Evolutionary conservation across 2,113 vertebrate species (phyloP).

Genomic region (Ciconia stormi): DNA sequence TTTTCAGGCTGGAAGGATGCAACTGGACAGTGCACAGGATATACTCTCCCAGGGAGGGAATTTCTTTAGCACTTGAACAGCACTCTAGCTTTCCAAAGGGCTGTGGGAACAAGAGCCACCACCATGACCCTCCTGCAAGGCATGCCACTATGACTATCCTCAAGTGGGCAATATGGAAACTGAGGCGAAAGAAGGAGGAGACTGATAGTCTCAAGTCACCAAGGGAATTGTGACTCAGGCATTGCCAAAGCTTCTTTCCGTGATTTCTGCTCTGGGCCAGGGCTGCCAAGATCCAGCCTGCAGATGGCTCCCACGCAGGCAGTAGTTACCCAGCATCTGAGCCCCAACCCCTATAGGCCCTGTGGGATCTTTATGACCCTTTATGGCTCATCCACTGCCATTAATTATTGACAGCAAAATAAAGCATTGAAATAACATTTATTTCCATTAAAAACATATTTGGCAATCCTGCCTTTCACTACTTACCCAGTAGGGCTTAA

Average conservation of each 20-base stretch:
- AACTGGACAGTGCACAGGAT: neutral
- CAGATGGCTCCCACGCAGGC: neutral
- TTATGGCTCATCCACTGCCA: neutral
- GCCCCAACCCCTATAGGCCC: neutral
- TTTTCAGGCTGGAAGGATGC: neutral
- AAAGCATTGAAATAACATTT: neutral
- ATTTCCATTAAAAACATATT: neutral
- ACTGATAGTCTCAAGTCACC: neutral
- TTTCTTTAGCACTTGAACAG: neutral
- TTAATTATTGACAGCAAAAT: neutral
- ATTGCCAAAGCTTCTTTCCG: neutral
- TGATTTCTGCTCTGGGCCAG: neutral
- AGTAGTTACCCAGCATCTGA: neutral
- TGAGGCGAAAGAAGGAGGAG: neutral
- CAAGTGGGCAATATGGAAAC: neutral
- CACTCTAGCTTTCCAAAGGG: neutral
- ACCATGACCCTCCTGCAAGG: neutral
- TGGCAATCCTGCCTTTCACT: neutral
- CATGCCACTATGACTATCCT: neutral
- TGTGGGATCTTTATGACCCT: neutral
- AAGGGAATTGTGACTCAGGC: neutral
- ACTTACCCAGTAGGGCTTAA: neutral
- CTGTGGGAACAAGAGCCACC: neutral
- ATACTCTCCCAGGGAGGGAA: neutral
- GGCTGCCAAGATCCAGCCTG: neutral